Evolutionary conservation across 2,797 vertebrate species (phyloP).

Genomic region (Salmo trutta): DNA sequence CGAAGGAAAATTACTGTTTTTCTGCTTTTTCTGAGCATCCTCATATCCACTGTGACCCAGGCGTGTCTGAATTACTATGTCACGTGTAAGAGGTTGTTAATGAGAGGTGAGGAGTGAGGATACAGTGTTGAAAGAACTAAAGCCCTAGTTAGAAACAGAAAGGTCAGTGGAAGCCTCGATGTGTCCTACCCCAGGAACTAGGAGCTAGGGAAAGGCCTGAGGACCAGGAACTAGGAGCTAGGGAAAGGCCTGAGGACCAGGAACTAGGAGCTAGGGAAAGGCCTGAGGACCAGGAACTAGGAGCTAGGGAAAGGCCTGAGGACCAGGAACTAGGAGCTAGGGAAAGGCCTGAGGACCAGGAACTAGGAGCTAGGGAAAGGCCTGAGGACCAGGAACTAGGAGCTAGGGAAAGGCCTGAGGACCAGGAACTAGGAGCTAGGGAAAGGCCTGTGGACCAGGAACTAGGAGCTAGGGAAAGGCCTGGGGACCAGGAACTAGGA

Average conservation of each 20-base stretch:
- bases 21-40: slow-evolving; percentile 34
- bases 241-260: slow-evolving; percentile 35
- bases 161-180: slow-evolving; percentile 75
- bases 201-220: slow-evolving; percentile 50
- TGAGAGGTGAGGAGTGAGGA: slow-evolving; percentile 53
- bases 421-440: slow-evolving; percentile 40
- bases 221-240: slow-evolving; percentile 33
- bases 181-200: slow-evolving; percentile 60
- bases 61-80: slow-evolving; percentile 64
- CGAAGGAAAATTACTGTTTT: too few relatives aligned
- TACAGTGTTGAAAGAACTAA: slow-evolving; percentile 55
- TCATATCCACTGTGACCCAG: slow-evolving; percentile 52
- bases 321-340: slow-evolving; percentile 29
- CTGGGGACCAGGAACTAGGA: slow-evolving; percentile 63
- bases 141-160: slow-evolving; percentile 67
- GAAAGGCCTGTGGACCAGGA: slow-evolving; percentile 49
- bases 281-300: slow-evolving; percentile 38
- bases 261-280: slow-evolving; percentile 39
- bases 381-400: slow-evolving; percentile 38
- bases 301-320: slow-evolving; percentile 36
- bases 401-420: slow-evolving; percentile 31
- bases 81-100: slow-evolving; percentile 69
- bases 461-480: slow-evolving; percentile 58
- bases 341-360: slow-evolving; percentile 35
- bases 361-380: slow-evolving; percentile 42